Conservation (phyloP, 2,113 vertebrate genomes). For the Uropsilus gracilis region DNA sequence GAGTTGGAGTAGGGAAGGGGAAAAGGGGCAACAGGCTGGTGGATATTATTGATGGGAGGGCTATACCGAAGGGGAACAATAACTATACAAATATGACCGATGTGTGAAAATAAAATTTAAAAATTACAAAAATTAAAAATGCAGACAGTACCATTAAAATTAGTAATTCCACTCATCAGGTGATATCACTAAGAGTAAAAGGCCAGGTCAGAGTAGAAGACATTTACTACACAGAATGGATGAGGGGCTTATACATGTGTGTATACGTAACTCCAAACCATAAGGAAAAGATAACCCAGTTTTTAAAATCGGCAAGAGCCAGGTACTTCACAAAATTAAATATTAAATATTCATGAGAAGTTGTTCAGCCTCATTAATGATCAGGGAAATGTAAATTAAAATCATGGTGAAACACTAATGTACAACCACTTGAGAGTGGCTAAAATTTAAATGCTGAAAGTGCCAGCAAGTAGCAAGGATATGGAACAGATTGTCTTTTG, state of each 20-base stretch:
- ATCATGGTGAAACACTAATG: background rate
- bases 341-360: background rate
- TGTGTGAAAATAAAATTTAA: no score
- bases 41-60: no score
- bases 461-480: background rate
- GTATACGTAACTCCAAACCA: background rate
- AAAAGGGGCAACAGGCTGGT: no score
- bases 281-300: constrained; percentile 6
- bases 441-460: background rate
- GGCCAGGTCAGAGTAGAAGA: background rate
- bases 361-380: background rate
- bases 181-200: no score
- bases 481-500: background rate
- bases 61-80: no score
- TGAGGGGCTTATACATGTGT: background rate
- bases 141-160: no score
- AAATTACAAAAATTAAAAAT: no score
- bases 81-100: no score
- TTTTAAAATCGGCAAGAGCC: constrained; percentile 19
- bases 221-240: background rate
- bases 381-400: constrained; percentile 43
- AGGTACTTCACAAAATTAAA: background rate
- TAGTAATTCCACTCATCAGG: no score
- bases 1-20: no score
- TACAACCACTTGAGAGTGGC: background rate